These are phyloP conservation scores for Mormyrops boulengeri DNA, from an alignment of 2,797 vertebrate species.

Conservation along the genomic window DNA sequence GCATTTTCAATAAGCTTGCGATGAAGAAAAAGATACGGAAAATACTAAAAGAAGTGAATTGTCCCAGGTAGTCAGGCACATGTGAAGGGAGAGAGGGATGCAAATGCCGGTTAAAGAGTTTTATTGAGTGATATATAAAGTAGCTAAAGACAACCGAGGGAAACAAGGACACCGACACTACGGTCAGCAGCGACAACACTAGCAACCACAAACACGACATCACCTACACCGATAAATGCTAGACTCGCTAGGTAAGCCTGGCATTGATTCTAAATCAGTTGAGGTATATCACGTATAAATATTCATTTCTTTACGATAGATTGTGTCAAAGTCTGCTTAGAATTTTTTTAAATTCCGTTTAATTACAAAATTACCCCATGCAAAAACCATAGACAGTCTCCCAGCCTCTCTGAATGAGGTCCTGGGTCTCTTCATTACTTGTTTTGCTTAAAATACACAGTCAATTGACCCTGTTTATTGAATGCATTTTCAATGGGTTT, in stretches of 20 bases:
- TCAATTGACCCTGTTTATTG: background rate
- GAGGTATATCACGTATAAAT: background rate
- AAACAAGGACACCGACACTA: background rate
- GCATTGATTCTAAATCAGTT: background rate
- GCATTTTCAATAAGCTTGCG: background rate
- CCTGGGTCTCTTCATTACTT: background rate
- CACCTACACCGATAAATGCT: background rate
- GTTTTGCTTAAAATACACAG: background rate
- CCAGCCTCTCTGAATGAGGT: background rate
- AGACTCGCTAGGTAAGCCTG: background rate
- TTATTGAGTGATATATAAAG: background rate
- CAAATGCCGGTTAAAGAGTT: background rate
- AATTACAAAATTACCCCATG: background rate
- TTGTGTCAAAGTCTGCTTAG: background rate
- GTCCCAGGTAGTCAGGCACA: background rate
- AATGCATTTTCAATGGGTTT: background rate
- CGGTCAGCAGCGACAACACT: background rate
- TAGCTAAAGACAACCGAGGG: background rate
- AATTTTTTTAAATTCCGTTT: background rate
- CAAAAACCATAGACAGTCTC: background rate
- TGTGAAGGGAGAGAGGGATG: background rate
- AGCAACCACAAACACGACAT: background rate
- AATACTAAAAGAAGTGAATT: background rate
- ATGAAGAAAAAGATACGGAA: background rate
- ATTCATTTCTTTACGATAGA: background rate